Conservation (phyloP, 2,888 invertebrate species). For the Allacma fusca region DNA sequence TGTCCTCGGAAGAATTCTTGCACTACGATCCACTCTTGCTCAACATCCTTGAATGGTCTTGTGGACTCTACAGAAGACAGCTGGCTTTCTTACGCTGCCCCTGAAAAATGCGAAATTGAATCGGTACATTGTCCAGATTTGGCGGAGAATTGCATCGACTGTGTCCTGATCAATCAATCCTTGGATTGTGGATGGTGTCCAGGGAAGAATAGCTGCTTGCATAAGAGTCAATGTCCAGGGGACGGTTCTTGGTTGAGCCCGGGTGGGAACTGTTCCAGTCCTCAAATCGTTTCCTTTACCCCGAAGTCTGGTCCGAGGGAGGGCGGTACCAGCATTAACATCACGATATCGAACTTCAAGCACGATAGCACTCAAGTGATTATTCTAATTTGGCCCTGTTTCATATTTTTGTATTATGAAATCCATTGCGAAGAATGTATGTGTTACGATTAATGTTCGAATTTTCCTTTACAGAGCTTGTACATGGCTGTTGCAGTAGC, state of each 20-base stretch:
- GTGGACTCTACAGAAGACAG: neutral
- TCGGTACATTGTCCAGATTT: constrained; percentile 30
- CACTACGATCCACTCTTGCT: neutral
- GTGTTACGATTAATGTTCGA: too few species aligned
- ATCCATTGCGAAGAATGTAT: too few species aligned
- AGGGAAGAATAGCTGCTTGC: constrained; percentile 19
- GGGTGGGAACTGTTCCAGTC: constrained; percentile 5
- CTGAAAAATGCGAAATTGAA: constrained; percentile 5
- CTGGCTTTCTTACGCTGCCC: constrained; percentile 19
- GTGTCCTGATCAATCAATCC: constrained; percentile 1
- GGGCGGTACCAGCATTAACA: constrained; percentile 23
- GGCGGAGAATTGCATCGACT: constrained; percentile 25
- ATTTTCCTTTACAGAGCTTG: constrained; percentile 1
- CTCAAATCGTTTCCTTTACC: constrained; percentile 21
- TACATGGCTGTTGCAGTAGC: constrained; percentile 1
- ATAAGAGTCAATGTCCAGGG: constrained; percentile 9
- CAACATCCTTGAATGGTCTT: neutral
- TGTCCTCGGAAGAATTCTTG: constrained; percentile 4
- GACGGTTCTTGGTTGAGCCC: neutral
- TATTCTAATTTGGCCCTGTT: too few species aligned
- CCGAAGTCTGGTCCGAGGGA: constrained; percentile 25
- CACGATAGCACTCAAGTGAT: neutral
- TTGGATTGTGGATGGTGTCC: constrained; percentile 38
- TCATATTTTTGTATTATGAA: too few species aligned
- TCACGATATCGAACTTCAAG: constrained; percentile 13